Conservation (phyloP, 2,113 vertebrate species). For the Protobothrops flavoviridis region DNA sequence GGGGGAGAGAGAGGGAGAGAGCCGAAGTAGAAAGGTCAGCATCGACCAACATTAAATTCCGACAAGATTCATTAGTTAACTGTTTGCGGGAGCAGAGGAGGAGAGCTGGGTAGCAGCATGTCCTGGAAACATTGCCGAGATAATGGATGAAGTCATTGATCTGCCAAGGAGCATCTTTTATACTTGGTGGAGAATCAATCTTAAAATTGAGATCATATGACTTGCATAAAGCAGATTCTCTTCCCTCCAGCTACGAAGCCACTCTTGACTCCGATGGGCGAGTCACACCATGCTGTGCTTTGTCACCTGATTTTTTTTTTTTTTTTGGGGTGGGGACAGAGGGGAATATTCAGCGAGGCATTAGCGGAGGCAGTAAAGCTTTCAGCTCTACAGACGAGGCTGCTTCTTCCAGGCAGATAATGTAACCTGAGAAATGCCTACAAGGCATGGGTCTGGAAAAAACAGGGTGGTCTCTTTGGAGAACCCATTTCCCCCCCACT, state of each 20-base stretch:
- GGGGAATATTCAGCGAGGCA: background rate
- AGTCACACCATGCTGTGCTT: background rate
- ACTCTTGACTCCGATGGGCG: background rate
- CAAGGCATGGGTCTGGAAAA: background rate
- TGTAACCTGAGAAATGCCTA: background rate
- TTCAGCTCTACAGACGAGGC: background rate
- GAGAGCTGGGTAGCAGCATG: background rate
- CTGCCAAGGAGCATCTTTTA: background rate
- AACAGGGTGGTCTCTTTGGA: background rate
- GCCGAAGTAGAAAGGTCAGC: background rate
- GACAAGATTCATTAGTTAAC: background rate
- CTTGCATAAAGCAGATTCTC: background rate
- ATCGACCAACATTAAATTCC: background rate
- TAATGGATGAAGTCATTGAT: background rate
- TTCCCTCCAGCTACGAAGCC: background rate
- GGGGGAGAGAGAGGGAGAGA: background rate
- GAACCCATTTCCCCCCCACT: background rate
- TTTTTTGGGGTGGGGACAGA: rapidly evolving
- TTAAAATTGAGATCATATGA: background rate
- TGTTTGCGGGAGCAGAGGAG: rapidly evolving
- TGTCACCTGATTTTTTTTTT: rapidly evolving
- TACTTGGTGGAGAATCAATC: background rate
- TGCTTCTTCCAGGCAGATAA: slow-evolving; percentile 4
- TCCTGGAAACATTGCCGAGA: background rate
- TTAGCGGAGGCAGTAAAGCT: slow-evolving; percentile 34